Conservation (phyloP, 2,113 vertebrate genomes). For the Dipodomys merriami region DNA sequence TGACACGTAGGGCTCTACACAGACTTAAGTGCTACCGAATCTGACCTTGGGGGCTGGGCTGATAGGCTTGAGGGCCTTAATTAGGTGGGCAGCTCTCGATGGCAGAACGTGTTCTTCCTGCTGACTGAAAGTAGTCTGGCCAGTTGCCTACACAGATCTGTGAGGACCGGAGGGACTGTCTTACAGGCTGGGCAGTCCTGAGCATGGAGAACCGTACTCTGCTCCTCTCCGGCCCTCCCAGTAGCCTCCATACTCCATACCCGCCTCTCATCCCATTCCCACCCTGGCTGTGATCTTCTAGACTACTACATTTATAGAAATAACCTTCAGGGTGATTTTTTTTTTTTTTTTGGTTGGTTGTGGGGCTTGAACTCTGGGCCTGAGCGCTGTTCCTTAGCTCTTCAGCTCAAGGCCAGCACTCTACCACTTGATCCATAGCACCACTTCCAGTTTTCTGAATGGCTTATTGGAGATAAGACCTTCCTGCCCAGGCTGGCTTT, state of each 20-base stretch:
- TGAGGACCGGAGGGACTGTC: neutral
- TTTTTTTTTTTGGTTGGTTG: neutral
- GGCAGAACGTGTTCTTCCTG: neutral
- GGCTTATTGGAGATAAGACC: too few relatives aligned
- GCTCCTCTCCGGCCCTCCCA: neutral
- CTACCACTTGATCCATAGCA: too few relatives aligned
- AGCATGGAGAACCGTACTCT: neutral
- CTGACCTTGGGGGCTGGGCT: neutral
- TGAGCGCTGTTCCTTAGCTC: too few relatives aligned
- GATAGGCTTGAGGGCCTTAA: too few relatives aligned
- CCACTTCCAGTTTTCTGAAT: too few relatives aligned
- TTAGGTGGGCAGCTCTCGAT: rapidly evolving
- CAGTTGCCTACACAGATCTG: neutral
- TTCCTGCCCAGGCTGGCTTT: too few relatives aligned
- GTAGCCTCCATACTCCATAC: rapidly evolving
- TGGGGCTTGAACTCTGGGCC: too few relatives aligned
- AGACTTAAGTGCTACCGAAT: neutral
- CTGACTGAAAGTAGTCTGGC: neutral
- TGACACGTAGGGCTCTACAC: too few relatives aligned
- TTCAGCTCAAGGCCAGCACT: too few relatives aligned
- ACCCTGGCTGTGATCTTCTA: neutral
- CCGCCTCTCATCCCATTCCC: neutral
- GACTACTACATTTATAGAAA: neutral
- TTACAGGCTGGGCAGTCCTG: neutral
- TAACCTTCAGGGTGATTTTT: neutral